A percentile compares a stretch with the other conserved stretches of the same genome.
phyloP scores from a whole-genome alignment of 2,888 invertebrate species.

The Piscicola geometra region DNA sequence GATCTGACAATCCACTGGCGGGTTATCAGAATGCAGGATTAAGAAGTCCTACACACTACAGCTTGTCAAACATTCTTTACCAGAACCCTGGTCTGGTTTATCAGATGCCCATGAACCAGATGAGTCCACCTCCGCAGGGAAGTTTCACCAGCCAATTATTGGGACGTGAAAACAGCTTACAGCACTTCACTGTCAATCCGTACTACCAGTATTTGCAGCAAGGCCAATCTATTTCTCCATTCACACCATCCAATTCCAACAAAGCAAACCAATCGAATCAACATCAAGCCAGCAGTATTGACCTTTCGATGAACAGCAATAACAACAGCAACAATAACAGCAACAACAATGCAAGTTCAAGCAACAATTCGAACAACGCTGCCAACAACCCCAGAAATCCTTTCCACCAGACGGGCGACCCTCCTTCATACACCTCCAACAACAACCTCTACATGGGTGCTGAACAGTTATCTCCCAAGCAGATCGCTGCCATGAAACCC shows the following conservation, averaged over 20 bases:
- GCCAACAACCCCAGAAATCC: conserved; percentile 10
- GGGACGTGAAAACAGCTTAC: conserved; percentile 15
- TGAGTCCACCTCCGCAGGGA: conserved; percentile 23
- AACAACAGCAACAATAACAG: conserved; percentile 16
- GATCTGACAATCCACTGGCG: conserved; percentile 19
- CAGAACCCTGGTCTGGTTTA: conserved; percentile 30
- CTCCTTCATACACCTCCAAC: conserved; percentile 20
- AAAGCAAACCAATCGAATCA: conserved; percentile 17
- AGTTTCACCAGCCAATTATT: conserved; percentile 22
- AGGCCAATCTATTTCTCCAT: conserved; percentile 5
- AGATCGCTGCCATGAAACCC: conserved; percentile 15
- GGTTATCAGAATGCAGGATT: conserved; percentile 25
- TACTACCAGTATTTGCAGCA: conserved; percentile 30
- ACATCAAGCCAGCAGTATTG: conserved; percentile 6
- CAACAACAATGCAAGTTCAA: conserved; percentile 9
- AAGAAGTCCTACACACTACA: conserved; percentile 27
- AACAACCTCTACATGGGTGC: conserved; percentile 2
- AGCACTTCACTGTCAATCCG: conserved; percentile 26
- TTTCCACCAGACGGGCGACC: neutral
- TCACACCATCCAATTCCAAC: conserved; percentile 20
- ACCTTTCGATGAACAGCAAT: conserved; percentile 17
- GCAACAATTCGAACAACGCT: conserved; percentile 8
- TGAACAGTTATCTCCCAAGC: conserved; percentile 21
- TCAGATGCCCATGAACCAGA: conserved; percentile 28
- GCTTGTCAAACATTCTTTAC: conserved; percentile 29